Conservation (phyloP, 1,140 invertebrate genomes). For the Battus philenor region DNA sequence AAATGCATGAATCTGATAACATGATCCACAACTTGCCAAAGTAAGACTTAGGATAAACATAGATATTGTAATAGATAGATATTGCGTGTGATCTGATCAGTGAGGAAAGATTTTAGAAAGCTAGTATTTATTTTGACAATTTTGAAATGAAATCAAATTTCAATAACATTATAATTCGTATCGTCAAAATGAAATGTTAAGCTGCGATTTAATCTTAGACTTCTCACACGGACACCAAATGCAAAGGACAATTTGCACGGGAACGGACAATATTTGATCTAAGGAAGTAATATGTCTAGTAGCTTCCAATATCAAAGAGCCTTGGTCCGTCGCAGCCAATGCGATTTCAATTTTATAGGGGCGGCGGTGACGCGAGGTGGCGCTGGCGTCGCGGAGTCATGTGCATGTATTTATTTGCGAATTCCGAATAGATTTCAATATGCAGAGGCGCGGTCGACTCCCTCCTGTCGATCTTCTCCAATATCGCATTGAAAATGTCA, state of each 20-base stretch:
- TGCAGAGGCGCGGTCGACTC: conserved; percentile 63
- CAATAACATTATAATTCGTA: too few species aligned
- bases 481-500: conserved; percentile 61
- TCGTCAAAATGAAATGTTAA: not conserved
- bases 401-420: conserved; percentile 73
- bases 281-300: conserved; percentile 30
- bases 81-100: too few species aligned
- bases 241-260: conserved; percentile 21
- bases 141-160: not conserved
- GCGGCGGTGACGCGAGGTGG: conserved; percentile 43
- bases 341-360: conserved; percentile 69
- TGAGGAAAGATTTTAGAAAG: too few species aligned
- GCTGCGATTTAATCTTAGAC: conserved; percentile 10
- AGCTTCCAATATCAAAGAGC: conserved; percentile 46
- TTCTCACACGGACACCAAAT: conserved; percentile 9
- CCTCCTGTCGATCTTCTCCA: conserved; percentile 66
- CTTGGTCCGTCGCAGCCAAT: conserved; percentile 49
- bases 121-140: not conserved
- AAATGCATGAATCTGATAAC: too few species aligned
- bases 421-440: conserved; percentile 73
- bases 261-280: conserved; percentile 24
- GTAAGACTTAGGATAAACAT: too few species aligned
- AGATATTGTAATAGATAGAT: too few species aligned
- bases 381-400: conserved; percentile 35
- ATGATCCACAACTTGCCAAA: too few species aligned